Base-by-base conservation (phyloP, 2,797 vertebrate genomes). In the Sylvia borin region DNA sequence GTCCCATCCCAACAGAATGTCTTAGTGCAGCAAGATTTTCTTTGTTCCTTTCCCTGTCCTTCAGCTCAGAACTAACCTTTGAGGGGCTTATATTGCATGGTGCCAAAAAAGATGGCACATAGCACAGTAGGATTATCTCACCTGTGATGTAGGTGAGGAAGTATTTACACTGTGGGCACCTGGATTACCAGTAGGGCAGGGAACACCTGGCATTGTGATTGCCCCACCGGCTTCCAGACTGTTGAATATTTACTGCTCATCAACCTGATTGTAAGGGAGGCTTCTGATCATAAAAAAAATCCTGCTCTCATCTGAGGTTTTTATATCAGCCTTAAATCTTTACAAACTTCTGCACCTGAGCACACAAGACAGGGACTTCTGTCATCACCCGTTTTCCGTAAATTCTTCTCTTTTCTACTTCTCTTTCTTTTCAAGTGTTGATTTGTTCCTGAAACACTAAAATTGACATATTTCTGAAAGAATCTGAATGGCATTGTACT, bases 361-460 rank as follows among this genome's bases (percentile, higher is more conserved):
- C 34, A 50, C 43, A n/a, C 3, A 36, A 75, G 67, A 55, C 0
- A 9, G 38, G 31, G 55, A 74, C 48, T 88, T 47, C 40, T 16
- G 27, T 74, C 40, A 73, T 31, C 3, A 7, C 48, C 16, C 17
- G 13, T 72, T 40, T 77, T 88, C 57, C 31, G 26, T 47, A 24
- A 60, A 51, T 31, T 90, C 29, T 67, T 66, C 48, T 73, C 51
- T 77, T 92, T 83, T 34, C 51, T 66, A n/a, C 29, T 67, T 78
- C 42, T 72, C 34, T 62, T 88, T 77, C 47, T 81, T 13, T 48
- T 80, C 15, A 66, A 36, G 13, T 58, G 22, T 78, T 68, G 34
- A 60, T n/a, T 92, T 84, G 19, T 21, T 55, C 40, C 55, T 54
- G 51, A 90, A 95, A 96, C 95, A 96, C 95, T 96, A 96, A 93